A percentile compares a stretch with the other conserved stretches of the same genome.
These are phyloP conservation scores for Clepsis dumicolana DNA, from an alignment of 2,888 invertebrate genomes.

Conservation along the genomic window DNA sequence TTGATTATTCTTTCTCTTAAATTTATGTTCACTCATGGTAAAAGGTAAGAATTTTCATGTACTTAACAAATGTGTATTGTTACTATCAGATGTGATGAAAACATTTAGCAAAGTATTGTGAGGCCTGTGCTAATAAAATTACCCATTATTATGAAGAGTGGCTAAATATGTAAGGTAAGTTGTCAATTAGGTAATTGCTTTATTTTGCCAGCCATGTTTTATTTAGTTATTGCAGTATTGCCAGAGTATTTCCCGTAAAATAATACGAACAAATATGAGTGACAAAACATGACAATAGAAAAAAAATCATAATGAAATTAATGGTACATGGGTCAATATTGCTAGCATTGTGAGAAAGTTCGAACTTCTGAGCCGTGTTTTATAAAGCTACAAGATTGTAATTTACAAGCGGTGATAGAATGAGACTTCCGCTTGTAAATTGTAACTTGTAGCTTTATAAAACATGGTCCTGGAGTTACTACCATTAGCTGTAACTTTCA, in stretches of 20 bases:
- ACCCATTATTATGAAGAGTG: background rate
- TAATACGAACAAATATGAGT: background rate
- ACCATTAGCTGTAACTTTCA: background rate
- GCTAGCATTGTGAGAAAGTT: background rate
- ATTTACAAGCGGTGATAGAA: no score
- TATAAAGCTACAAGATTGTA: no score
- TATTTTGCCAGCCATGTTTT: background rate
- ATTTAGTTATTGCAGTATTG: background rate
- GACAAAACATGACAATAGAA: background rate
- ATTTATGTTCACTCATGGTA: constrained; percentile 2
- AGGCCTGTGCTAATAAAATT: background rate
- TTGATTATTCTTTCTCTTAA: background rate
- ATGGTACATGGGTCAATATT: background rate
- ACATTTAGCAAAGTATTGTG: constrained; percentile 18
- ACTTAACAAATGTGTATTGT: constrained; percentile 20
- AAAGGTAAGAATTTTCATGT: background rate
- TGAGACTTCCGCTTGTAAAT: no score
- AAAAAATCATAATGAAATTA: background rate
- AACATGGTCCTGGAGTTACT: no score
- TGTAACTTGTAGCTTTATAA: no score
- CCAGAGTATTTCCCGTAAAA: background rate
- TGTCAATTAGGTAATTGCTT: background rate
- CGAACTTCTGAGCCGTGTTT: no score
- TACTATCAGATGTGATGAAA: constrained; percentile 32
- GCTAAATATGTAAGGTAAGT: background rate